phyloP scores from a whole-genome alignment of 2,113 vertebrate species.

The Poicephalus meyeri region DNA sequence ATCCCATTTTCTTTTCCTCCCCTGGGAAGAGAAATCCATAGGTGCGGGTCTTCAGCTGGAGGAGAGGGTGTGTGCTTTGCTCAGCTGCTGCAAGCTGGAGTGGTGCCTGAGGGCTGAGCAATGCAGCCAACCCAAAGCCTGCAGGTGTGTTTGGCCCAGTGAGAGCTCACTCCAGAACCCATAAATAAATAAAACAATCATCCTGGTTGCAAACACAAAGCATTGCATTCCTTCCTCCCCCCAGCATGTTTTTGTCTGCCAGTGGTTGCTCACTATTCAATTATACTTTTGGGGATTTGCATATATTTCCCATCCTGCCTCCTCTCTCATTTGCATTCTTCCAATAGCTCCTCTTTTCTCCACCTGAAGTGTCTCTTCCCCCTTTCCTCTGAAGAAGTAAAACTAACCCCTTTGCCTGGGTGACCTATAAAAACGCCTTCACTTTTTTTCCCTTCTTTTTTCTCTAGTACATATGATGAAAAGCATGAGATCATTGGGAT shows the following conservation, averaged over 20 bases:
- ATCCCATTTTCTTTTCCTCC: neutral
- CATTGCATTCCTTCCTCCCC: neutral
- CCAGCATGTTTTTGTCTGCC: slow-evolving; percentile 41
- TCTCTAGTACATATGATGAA: slow-evolving; percentile 67
- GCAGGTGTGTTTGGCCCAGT: neutral
- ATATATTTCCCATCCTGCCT: slow-evolving; percentile 53
- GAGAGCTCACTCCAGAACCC: neutral
- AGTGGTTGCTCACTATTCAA: slow-evolving; percentile 59
- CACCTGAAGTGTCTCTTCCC: slow-evolving; percentile 51
- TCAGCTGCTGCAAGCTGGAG: neutral
- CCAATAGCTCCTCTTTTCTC: slow-evolving; percentile 31
- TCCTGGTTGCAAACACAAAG: slow-evolving; percentile 10
- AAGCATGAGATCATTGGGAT: slow-evolving; percentile 70
- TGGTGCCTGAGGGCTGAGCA: neutral
- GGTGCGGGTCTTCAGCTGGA: neutral
- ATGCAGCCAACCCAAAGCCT: neutral
- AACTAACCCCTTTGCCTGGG: slow-evolving; percentile 60
- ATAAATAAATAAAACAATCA: slow-evolving; percentile 31
- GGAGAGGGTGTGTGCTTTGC: neutral
- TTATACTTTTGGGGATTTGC: slow-evolving; percentile 27
- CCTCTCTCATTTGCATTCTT: slow-evolving; percentile 50
- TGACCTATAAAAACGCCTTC: slow-evolving; percentile 70
- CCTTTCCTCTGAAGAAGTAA: slow-evolving; percentile 44
- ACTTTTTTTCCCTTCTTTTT: slow-evolving; percentile 35
- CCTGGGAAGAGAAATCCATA: neutral